These are phyloP conservation scores for Diachasma alloeum DNA, from an alignment of 1,140 invertebrate genomes.

Conservation along the genomic window DNA sequence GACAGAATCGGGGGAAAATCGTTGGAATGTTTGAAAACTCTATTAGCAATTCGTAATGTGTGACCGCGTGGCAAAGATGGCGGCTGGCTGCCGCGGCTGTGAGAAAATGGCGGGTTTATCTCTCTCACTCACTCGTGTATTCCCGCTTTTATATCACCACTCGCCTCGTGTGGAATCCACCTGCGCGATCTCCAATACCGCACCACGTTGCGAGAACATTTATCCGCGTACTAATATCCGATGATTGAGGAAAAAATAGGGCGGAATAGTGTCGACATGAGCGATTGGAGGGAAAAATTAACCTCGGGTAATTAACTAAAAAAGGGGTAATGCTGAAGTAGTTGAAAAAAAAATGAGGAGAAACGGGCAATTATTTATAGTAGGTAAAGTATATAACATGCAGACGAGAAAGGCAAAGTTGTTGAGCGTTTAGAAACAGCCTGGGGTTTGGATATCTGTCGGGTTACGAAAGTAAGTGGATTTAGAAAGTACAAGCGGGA, in stretches of 20 bases:
- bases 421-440: constrained; percentile 29
- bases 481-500: constrained; percentile 64
- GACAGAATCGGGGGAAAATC: background rate
- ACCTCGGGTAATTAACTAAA: background rate
- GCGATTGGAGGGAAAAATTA: background rate
- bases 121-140: background rate
- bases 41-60: background rate
- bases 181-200: constrained; percentile 3
- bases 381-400: constrained; percentile 1
- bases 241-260: constrained; percentile 18
- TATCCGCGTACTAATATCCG: background rate
- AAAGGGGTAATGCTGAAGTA: background rate
- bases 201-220: background rate
- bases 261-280: background rate
- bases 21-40: background rate
- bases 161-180: constrained; percentile 17
- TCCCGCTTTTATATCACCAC: background rate
- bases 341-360: background rate
- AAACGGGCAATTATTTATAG: background rate
- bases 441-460: constrained; percentile 23
- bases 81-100: background rate
- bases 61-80: constrained; percentile 37
- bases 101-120: constrained; percentile 28
- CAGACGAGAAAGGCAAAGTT: constrained; percentile 10
- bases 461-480: constrained; percentile 63